These are phyloP conservation scores for Patella caerulea DNA, from an alignment of 2,888 invertebrate genomes.

Conservation along the genomic window DNA sequence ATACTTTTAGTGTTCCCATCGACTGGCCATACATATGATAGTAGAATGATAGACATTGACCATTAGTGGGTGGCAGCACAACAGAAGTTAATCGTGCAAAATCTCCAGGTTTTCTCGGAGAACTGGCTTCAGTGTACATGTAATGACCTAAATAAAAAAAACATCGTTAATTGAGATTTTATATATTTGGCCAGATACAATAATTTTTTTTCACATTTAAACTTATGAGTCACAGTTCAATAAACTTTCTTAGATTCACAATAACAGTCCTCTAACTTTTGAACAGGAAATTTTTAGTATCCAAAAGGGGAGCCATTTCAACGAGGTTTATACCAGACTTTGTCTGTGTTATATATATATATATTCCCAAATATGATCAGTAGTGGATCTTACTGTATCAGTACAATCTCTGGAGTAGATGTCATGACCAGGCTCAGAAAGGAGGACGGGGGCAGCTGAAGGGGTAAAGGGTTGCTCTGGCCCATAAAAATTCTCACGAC, in stretches of 20 bases:
- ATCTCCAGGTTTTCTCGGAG: slow-evolving; percentile 76
- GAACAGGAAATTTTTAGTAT: too few species aligned
- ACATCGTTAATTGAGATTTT: neutral
- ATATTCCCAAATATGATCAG: too few species aligned
- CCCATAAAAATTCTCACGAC: too few species aligned
- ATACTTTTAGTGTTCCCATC: slow-evolving; percentile 59
- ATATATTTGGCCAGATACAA: neutral
- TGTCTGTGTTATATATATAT: too few species aligned
- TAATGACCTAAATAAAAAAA: slow-evolving; percentile 52
- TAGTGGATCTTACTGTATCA: too few species aligned
- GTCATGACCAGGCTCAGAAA: too few species aligned
- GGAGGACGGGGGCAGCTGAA: too few species aligned
- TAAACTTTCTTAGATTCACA: neutral
- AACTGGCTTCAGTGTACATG: slow-evolving; percentile 71
- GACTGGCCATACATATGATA: slow-evolving; percentile 62
- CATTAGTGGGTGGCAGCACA: slow-evolving; percentile 37
- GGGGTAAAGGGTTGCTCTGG: too few species aligned
- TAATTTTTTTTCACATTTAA: neutral
- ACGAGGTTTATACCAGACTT: too few species aligned
- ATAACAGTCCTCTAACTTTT: too few species aligned
- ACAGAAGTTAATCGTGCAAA: slow-evolving; percentile 68
- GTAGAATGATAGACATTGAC: slow-evolving; percentile 64
- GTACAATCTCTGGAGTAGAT: too few species aligned
- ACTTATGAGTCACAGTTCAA: neutral
- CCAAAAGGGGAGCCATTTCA: too few species aligned